These are phyloP conservation scores for Mystacides longicornis DNA, from an alignment of 2,888 invertebrate genomes.

Conservation along the genomic window DNA sequence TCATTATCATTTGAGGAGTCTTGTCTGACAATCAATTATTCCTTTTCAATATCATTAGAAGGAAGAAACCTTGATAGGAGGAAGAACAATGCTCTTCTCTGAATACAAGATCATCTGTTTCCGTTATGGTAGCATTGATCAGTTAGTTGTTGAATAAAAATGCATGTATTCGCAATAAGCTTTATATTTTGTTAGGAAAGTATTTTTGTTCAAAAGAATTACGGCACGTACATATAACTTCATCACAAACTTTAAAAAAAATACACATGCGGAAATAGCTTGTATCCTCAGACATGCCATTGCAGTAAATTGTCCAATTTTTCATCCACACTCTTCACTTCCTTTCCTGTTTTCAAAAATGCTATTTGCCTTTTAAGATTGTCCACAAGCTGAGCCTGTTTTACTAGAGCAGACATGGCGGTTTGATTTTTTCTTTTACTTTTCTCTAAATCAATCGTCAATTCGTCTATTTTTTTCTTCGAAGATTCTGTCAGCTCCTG, in stretches of 20 bases:
- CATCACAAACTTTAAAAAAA: background rate
- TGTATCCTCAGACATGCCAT: constrained; percentile 12
- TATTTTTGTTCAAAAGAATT: background rate
- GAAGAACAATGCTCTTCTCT: too few relatives aligned
- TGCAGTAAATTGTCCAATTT: constrained; percentile 19
- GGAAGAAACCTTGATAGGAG: too few relatives aligned
- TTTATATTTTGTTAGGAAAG: too few relatives aligned
- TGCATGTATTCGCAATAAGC: too few relatives aligned
- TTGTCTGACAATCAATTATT: too few relatives aligned
- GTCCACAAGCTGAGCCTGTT: constrained; percentile 21
- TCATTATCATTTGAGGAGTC: too few relatives aligned
- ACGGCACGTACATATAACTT: background rate
- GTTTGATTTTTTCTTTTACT: constrained; percentile 10
- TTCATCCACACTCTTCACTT: constrained; percentile 12
- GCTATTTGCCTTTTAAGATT: constrained; percentile 21
- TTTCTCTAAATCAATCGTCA: constrained; percentile 5
- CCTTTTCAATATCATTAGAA: too few relatives aligned
- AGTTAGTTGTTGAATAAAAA: too few relatives aligned
- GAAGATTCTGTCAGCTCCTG: constrained; percentile 17
- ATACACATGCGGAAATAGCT: background rate
- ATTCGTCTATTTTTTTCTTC: constrained; percentile 16
- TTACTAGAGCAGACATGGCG: constrained; percentile 13
- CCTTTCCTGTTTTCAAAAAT: constrained; percentile 7
- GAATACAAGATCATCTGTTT: too few relatives aligned
- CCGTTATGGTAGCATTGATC: too few relatives aligned